Conservation (phyloP, 2,888 invertebrate genomes). For the Noctua comes region DNA sequence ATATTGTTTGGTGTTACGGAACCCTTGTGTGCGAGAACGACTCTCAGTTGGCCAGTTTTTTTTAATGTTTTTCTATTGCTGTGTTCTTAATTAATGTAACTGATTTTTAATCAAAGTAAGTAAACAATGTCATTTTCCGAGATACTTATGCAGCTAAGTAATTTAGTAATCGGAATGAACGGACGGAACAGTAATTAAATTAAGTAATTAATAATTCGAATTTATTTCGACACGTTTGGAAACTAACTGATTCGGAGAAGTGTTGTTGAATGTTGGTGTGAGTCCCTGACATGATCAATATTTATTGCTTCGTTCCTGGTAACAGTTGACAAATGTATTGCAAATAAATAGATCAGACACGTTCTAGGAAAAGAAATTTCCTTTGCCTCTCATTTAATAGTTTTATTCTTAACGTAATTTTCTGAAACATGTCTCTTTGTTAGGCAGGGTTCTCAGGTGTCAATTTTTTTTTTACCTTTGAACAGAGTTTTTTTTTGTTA, state of each 20-base stretch:
- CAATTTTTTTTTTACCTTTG: too few species aligned
- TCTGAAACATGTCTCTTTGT: background rate
- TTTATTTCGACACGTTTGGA: slow-evolving; percentile 13
- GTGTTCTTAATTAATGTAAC: too few species aligned
- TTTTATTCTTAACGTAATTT: too few species aligned
- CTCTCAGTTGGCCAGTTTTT: too few species aligned
- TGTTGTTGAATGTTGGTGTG: background rate
- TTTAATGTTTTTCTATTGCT: too few species aligned
- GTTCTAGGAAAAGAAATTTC: background rate
- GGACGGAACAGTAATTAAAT: background rate
- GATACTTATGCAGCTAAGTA: too few species aligned
- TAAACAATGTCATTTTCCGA: too few species aligned
- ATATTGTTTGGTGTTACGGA: too few species aligned
- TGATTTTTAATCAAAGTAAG: too few species aligned
- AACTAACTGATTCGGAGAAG: background rate
- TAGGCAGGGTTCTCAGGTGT: background rate
- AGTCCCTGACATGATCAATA: background rate
- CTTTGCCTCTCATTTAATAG: background rate
- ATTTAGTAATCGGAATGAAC: too few species aligned
- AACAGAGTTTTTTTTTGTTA: background rate
- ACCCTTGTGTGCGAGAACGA: too few species aligned
- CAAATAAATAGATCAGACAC: background rate
- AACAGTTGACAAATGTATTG: slow-evolving; percentile 18
- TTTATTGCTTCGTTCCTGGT: slow-evolving; percentile 19
- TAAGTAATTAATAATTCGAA: background rate